Evolutionary conservation across 2,888 invertebrate genomes (phyloP).

Genomic region (Nysson spinosus): DNA sequence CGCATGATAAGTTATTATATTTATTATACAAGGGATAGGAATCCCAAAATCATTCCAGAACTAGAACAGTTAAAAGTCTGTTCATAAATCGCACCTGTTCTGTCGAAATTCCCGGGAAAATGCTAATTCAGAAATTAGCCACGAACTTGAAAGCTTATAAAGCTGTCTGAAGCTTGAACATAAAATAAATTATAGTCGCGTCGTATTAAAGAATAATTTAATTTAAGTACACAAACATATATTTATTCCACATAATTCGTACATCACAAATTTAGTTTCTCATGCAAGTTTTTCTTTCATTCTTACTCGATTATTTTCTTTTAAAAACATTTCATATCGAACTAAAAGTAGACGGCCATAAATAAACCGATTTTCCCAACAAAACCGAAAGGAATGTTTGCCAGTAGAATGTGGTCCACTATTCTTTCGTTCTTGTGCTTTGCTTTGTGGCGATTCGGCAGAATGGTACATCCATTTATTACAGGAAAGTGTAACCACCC

Average conservation of each 20-base stretch:
- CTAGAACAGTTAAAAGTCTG: not conserved
- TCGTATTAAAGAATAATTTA: constrained; percentile 1
- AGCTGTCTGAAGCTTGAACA: constrained; percentile 2
- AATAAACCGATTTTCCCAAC: not conserved
- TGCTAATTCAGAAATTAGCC: no score
- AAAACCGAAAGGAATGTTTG: constrained; percentile 17
- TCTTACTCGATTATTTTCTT: no score
- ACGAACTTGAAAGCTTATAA: not conserved
- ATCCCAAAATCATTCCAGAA: no score
- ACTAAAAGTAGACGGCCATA: not conserved
- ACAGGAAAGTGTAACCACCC: not conserved
- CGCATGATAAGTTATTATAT: no score
- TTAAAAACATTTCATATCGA: not conserved
- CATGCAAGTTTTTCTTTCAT: no score
- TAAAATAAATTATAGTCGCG: constrained; percentile 10
- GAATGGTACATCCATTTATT: constrained; percentile 11
- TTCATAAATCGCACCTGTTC: constrained; percentile 6
- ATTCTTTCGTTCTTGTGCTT: no score
- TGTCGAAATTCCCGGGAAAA: constrained; percentile 14
- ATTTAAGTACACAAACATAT: no score
- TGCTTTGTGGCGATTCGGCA: not conserved
- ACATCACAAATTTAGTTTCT: no score
- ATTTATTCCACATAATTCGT: no score
- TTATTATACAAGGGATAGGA: no score
- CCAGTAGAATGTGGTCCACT: not conserved